A percentile compares a stretch with the other conserved stretches of the same genome.
These are phyloP conservation scores for Hippasteria phrygiana DNA, from an alignment of 53 echinoderm and acorn worm species.

Conservation along the genomic window DNA sequence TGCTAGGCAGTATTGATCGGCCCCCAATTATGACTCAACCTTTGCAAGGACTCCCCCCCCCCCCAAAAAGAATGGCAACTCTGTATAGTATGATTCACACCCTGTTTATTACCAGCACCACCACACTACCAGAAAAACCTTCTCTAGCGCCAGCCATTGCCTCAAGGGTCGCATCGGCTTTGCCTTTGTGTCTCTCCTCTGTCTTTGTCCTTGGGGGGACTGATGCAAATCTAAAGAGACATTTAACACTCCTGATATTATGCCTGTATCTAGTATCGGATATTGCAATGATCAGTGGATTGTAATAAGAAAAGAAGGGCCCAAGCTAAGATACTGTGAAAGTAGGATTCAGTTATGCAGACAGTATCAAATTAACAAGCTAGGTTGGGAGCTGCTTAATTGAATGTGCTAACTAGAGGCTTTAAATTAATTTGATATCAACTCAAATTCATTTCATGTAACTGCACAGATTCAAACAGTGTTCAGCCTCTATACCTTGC, in stretches of 20 bases:
- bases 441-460: no score
- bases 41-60: slow-evolving; percentile 12
- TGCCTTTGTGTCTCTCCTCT: slow-evolving; percentile 35
- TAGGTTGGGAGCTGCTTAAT: neutral
- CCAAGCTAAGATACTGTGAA: neutral
- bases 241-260: slow-evolving; percentile 52
- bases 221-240: slow-evolving; percentile 64
- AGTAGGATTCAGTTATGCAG: neutral
- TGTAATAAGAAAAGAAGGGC: slow-evolving; percentile 3
- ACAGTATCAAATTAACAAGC: neutral
- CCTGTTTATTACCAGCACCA: neutral
- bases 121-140: neutral
- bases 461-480: no score
- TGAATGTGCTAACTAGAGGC: neutral
- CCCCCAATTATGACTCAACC: slow-evolving; percentile 57
- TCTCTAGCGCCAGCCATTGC: neutral
- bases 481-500: no score
- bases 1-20: slow-evolving; percentile 63
- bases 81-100: slow-evolving; percentile 29
- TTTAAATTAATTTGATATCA: neutral
- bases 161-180: slow-evolving; percentile 42
- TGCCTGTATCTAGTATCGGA: neutral
- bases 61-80: neutral
- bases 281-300: slow-evolving; percentile 23
- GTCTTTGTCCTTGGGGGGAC: slow-evolving; percentile 43